These are phyloP conservation scores for Lathamus discolor DNA, from an alignment of 2,113 vertebrate genomes.

Conservation along the genomic window DNA sequence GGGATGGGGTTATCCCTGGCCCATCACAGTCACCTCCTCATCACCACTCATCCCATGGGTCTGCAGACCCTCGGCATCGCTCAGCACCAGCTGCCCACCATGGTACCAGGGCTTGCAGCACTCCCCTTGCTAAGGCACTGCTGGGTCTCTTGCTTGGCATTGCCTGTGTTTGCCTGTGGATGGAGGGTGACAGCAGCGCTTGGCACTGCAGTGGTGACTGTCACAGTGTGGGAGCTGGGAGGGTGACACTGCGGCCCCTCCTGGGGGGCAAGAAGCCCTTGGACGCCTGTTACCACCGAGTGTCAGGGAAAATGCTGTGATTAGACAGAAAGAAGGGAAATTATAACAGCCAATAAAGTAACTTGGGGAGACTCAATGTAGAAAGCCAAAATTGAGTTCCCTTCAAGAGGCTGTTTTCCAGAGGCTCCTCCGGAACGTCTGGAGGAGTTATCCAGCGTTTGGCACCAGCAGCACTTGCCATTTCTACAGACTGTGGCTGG, in stretches of 20 bases:
- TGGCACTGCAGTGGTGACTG: accelerated
- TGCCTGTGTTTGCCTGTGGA: accelerated
- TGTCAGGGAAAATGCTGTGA: not conserved
- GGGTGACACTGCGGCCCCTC: accelerated
- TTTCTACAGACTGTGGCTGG: not conserved
- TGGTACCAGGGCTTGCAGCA: accelerated
- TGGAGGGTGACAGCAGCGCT: accelerated
- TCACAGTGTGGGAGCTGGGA: not conserved
- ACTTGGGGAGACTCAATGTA: not conserved
- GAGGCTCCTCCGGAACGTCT: slow-evolving; percentile 27
- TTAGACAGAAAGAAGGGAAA: not conserved
- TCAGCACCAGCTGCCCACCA: accelerated
- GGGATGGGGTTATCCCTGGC: not conserved
- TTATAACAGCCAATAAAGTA: not conserved
- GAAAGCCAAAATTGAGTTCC: slow-evolving; percentile 25
- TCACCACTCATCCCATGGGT: accelerated
- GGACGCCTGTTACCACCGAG: not conserved
- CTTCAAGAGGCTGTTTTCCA: slow-evolving; percentile 35
- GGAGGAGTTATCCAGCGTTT: not conserved
- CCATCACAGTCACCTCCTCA: not conserved
- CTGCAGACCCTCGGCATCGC: accelerated
- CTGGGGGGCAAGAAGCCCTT: accelerated
- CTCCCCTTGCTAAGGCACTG: not conserved
- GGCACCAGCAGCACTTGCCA: not conserved
- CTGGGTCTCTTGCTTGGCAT: accelerated